These are phyloP conservation scores for Musca vetustissima DNA, from an alignment of 1,140 invertebrate species.

Conservation along the genomic window DNA sequence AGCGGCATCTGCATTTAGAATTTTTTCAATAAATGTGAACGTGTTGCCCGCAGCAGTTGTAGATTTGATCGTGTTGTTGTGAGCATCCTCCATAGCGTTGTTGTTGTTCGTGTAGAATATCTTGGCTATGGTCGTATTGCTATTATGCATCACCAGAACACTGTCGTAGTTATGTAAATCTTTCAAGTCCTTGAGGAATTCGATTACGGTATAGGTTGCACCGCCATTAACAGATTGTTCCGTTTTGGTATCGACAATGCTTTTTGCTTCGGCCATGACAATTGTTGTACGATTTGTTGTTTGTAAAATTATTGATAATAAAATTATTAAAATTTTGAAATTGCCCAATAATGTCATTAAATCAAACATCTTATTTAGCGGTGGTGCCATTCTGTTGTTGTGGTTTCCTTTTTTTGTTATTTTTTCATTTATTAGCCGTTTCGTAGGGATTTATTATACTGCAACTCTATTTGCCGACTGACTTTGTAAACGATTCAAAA, in stretches of 20 bases:
- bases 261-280: background rate
- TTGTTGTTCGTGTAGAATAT: background rate
- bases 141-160: constrained; percentile 22
- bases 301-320: constrained; percentile 18
- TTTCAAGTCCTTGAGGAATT: constrained; percentile 20
- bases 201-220: constrained; percentile 3
- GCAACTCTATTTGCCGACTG: background rate
- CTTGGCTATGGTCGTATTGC: constrained; percentile 3
- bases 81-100: background rate
- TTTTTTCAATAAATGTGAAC: background rate
- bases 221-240: background rate
- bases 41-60: background rate
- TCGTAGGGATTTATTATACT: background rate
- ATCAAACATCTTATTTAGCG: constrained; percentile 5
- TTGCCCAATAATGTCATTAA: constrained; percentile 2
- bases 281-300: background rate
- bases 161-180: constrained; percentile 18
- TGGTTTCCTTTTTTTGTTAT: background rate
- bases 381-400: background rate
- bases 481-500: background rate
- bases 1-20: background rate
- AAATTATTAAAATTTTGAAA: constrained; percentile 15
- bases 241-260: background rate
- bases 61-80: too few relatives aligned
- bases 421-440: background rate